These are phyloP conservation scores for Thalassoma bifasciatum DNA, from an alignment of 2,113 vertebrate genomes.

Conservation along the genomic window DNA sequence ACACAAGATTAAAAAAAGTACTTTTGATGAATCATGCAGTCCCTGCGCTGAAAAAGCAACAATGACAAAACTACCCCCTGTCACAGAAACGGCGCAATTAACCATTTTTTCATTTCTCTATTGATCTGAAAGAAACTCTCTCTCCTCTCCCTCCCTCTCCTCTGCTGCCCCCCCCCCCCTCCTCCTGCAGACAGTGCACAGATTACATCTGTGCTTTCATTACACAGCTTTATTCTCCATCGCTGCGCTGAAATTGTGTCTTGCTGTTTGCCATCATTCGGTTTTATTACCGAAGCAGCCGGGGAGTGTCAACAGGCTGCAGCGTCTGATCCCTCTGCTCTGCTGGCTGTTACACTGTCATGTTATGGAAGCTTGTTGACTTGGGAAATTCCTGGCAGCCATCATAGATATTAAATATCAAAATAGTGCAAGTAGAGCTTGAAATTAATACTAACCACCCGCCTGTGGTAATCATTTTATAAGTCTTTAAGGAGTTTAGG, in stretches of 20 bases:
- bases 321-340: slow-evolving; percentile 53
- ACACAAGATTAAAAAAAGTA: not conserved
- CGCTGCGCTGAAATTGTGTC: slow-evolving; percentile 60
- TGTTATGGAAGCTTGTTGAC: slow-evolving; percentile 53
- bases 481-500: slow-evolving; percentile 42
- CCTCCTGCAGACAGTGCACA: slow-evolving; percentile 46
- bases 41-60: slow-evolving; percentile 14
- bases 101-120: slow-evolving; percentile 51
- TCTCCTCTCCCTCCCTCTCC: slow-evolving; percentile 30
- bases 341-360: slow-evolving; percentile 51
- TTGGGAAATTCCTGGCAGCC: slow-evolving; percentile 47
- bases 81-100: slow-evolving; percentile 53
- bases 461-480: slow-evolving; percentile 40
- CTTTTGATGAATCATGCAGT: slow-evolving; percentile 36
- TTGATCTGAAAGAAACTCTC: slow-evolving; percentile 56
- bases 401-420: slow-evolving; percentile 52
- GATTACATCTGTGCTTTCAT: slow-evolving; percentile 70
- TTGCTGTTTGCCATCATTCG: slow-evolving; percentile 66
- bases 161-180: slow-evolving; percentile 28
- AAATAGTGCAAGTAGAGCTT: slow-evolving; percentile 41
- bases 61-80: slow-evolving; percentile 20
- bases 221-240: slow-evolving; percentile 70
- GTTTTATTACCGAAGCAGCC: slow-evolving; percentile 65
- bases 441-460: slow-evolving; percentile 49
- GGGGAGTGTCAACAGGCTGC: slow-evolving; percentile 56